Evolutionary conservation across 2,797 vertebrate species (phyloP).

Genomic region (Diceros bicornis): DNA sequence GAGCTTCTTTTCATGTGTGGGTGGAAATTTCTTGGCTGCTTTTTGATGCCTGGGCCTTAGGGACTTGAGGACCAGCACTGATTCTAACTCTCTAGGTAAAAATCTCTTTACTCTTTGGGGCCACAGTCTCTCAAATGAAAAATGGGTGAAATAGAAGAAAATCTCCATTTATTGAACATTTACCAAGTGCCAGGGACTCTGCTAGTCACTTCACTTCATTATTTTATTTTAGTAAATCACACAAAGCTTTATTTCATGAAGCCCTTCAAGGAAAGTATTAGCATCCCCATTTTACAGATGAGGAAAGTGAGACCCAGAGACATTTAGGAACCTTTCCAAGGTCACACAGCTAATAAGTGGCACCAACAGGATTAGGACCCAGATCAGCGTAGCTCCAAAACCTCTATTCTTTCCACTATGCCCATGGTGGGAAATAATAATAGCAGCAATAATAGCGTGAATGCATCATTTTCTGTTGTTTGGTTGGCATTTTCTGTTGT

Average conservation of each 20-base stretch:
- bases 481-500: background rate
- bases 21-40: background rate
- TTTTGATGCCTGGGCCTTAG: background rate
- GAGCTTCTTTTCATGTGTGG: background rate
- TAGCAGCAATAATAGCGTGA: background rate
- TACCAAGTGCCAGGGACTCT: background rate
- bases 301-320: conserved; percentile 23
- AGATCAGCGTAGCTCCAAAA: background rate
- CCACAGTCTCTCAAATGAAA: conserved; percentile 17
- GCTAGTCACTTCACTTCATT: background rate
- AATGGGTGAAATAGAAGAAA: background rate
- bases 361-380: background rate
- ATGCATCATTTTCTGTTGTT: background rate
- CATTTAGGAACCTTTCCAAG: background rate
- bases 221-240: background rate
- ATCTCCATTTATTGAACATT: background rate
- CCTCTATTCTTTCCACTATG: background rate
- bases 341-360: background rate
- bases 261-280: conserved; percentile 11
- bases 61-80: background rate
- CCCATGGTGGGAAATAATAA: background rate
- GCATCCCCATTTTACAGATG: background rate
- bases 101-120: background rate
- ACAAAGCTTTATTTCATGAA: background rate
- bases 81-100: background rate